phyloP scores from a whole-genome alignment of 2,888 invertebrate genomes.

The Macrosoma leucophasiata region DNA sequence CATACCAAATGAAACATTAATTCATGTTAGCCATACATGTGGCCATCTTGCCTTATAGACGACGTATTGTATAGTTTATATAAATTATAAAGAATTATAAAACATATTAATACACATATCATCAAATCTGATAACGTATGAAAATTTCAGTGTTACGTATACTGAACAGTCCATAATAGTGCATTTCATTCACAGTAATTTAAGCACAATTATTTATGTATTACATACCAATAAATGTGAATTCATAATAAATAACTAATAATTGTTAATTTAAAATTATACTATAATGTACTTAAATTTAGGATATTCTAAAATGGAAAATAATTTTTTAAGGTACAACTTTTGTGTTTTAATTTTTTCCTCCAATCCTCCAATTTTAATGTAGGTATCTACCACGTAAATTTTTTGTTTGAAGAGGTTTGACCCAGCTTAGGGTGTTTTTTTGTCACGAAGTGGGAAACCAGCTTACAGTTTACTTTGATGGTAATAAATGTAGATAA shows the following conservation, averaged over 20 bases:
- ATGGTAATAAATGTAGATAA: too few relatives aligned
- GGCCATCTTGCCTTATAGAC: conserved; percentile 69
- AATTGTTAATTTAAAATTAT: conserved; percentile 68
- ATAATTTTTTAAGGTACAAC: conserved; percentile 65
- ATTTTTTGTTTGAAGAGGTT: too few relatives aligned
- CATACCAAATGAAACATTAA: conserved; percentile 51
- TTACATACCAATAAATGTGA: conserved; percentile 47
- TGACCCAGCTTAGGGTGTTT: too few relatives aligned
- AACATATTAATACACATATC: conserved; percentile 48
- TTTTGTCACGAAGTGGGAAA: too few relatives aligned
- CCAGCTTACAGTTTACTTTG: too few relatives aligned
- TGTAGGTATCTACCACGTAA: too few relatives aligned
- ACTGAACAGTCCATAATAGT: conserved; percentile 63
- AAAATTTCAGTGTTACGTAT: conserved; percentile 35
- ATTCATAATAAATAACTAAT: conserved; percentile 68
- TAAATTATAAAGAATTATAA: conserved; percentile 32
- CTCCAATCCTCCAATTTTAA: too few relatives aligned
- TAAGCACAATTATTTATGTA: conserved; percentile 68
- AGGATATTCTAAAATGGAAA: conserved; percentile 66
- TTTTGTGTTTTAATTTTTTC: conserved; percentile 33
- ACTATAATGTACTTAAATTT: conserved; percentile 67
- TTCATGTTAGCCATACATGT: conserved; percentile 61
- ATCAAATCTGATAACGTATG: conserved; percentile 36
- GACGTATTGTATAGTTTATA: conserved; percentile 36
- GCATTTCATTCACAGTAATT: conserved; percentile 68